phyloP scores from a whole-genome alignment of 53 echinoderm and acorn worm species.

The Mesocentrotus franciscanus region DNA sequence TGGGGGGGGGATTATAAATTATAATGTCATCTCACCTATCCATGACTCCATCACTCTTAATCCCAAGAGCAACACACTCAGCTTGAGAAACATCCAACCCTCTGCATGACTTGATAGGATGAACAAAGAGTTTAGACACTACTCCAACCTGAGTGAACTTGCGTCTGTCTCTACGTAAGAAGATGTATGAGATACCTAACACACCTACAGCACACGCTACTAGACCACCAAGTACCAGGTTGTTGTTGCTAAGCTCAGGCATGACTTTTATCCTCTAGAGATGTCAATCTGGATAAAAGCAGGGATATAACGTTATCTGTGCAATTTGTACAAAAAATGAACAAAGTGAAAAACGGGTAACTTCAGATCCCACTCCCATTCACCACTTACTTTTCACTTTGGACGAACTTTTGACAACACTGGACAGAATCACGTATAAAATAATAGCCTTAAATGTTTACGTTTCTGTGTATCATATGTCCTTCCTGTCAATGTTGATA shows the following conservation, averaged over 20 bases:
- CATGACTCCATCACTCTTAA: conserved; percentile 62
- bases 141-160: conserved; percentile 71
- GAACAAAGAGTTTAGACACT: conserved; percentile 67
- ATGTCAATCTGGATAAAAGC: not conserved
- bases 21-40: conserved; percentile 73
- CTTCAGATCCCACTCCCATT: not conserved
- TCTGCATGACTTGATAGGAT: conserved; percentile 82
- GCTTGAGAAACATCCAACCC: conserved; percentile 66
- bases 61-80: conserved; percentile 71
- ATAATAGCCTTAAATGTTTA: too few species aligned
- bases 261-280: not conserved
- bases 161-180: not conserved
- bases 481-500: too few species aligned
- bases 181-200: conserved; percentile 16
- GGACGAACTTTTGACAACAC: too few species aligned
- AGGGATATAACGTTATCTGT: not conserved
- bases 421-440: too few species aligned
- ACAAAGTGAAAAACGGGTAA: not conserved
- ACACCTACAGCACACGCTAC: conserved; percentile 45
- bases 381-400: too few species aligned
- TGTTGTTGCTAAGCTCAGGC: conserved; percentile 47
- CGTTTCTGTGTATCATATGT: too few species aligned
- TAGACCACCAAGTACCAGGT: conserved; percentile 47
- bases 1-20: not conserved
- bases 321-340: too few species aligned